Conservation (phyloP, 2,888 invertebrate genomes). For the Emmelina monodactyla region DNA sequence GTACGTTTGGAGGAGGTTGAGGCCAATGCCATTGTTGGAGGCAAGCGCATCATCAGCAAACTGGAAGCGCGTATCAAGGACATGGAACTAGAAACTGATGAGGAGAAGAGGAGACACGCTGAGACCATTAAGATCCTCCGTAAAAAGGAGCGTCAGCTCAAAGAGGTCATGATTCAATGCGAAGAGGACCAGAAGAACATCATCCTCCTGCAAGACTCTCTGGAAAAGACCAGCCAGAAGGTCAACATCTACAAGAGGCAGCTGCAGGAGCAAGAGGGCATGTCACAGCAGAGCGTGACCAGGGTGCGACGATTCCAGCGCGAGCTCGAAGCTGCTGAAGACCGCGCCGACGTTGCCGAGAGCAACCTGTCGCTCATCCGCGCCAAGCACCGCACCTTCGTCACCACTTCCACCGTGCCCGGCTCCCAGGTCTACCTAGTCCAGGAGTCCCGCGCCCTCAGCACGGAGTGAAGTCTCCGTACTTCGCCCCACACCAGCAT, state of each 20-base stretch:
- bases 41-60: slow-evolving; percentile 97
- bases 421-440: slow-evolving; percentile 92
- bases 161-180: slow-evolving; percentile 93
- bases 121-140: slow-evolving; percentile 97
- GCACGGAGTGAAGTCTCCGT: slow-evolving; percentile 43
- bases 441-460: slow-evolving; percentile 79
- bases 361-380: slow-evolving; percentile 94
- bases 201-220: slow-evolving; percentile 85
- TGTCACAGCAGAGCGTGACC: slow-evolving; percentile 91
- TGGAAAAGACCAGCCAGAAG: slow-evolving; percentile 89
- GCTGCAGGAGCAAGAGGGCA: slow-evolving; percentile 92
- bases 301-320: slow-evolving; percentile 98
- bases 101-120: slow-evolving; percentile 96
- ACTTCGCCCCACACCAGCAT: slow-evolving; percentile 44
- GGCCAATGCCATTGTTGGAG: slow-evolving; percentile 95
- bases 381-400: slow-evolving; percentile 98
- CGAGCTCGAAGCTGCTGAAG: slow-evolving; percentile 96
- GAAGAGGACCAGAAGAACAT: slow-evolving; percentile 98
- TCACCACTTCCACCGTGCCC: slow-evolving; percentile 91
- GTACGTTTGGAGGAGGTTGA: slow-evolving; percentile 95
- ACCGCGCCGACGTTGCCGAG: slow-evolving; percentile 94
- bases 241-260: slow-evolving; percentile 95
- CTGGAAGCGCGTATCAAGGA: slow-evolving; percentile 95
- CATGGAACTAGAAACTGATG: slow-evolving; percentile 92
- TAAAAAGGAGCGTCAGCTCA: slow-evolving; percentile 97